phyloP scores from a whole-genome alignment of 2,113 vertebrate species.

The Gymnogyps californianus region DNA sequence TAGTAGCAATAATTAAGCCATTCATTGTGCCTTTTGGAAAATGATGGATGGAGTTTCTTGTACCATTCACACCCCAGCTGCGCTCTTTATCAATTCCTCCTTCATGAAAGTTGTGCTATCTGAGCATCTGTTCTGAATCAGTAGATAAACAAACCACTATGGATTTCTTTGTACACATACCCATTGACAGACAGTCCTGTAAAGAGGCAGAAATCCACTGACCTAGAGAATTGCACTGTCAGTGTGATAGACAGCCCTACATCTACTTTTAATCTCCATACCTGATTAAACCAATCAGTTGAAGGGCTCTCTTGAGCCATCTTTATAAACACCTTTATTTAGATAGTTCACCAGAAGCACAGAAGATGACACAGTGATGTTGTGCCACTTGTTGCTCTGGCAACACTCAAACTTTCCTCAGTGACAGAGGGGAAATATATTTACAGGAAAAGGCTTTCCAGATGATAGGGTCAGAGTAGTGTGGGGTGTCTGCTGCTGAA shows the following conservation, averaged over 20 bases:
- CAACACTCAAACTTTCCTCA: background rate
- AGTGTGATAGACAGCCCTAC: background rate
- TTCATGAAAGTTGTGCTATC: conserved; percentile 1
- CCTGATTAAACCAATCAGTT: background rate
- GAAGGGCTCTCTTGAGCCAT: background rate
- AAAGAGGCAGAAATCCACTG: background rate
- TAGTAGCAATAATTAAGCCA: conserved; percentile 27
- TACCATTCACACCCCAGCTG: conserved; percentile 54
- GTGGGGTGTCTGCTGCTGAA: background rate
- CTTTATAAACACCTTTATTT: background rate
- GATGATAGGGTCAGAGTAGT: background rate
- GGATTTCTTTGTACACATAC: background rate
- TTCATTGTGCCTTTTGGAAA: conserved; percentile 27
- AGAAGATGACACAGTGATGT: background rate
- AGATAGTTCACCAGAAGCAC: background rate
- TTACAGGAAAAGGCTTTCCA: background rate
- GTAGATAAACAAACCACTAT: conserved; percentile 12
- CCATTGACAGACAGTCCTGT: background rate
- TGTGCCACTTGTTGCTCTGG: background rate
- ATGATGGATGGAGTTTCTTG: conserved; percentile 41
- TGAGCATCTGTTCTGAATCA: conserved; percentile 9
- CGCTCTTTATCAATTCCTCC: background rate
- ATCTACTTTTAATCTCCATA: background rate
- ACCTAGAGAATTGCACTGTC: background rate
- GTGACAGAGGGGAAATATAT: background rate